These are phyloP conservation scores for Microdon myrmicae DNA, from an alignment of 2,888 invertebrate genomes.

Conservation along the genomic window DNA sequence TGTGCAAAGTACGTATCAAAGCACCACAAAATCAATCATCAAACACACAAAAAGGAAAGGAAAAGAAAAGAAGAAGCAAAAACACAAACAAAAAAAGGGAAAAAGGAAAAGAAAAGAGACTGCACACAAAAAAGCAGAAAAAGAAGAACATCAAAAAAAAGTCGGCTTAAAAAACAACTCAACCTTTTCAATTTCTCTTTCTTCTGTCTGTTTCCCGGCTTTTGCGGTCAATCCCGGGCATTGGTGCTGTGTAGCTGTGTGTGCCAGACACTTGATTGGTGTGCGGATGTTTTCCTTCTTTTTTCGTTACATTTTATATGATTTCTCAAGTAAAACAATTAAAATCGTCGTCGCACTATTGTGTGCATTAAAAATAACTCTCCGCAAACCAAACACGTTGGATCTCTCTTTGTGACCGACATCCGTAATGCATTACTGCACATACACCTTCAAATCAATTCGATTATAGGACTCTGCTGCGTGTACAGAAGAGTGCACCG, in stretches of 20 bases:
- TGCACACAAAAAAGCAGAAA: no score
- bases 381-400: no score
- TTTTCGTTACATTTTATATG: conserved; percentile 5
- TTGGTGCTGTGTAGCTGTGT: conserved; percentile 7
- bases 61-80: conserved; percentile 4
- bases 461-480: no score
- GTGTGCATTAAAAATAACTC: no score
- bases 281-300: conserved; percentile 10
- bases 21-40: conserved; percentile 34
- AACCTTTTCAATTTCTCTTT: conserved; percentile 14
- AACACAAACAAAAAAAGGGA: no score
- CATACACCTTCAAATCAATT: no score
- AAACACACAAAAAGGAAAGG: conserved; percentile 16
- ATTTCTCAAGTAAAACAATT: neutral
- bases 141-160: no score
- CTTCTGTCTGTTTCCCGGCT: conserved; percentile 27
- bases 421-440: no score
- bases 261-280: no score
- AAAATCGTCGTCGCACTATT: no score
- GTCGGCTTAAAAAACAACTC: conserved; percentile 3
- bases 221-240: conserved; percentile 38
- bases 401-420: no score
- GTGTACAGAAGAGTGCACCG: neutral
- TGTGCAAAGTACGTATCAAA: conserved; percentile 2
- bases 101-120: conserved; percentile 7